A percentile compares a stretch with the other conserved stretches of the same genome.
Evolutionary conservation across 92 coral and sea anemone species (phyloP).

Genomic region (Phenganax stokvisi): DNA sequence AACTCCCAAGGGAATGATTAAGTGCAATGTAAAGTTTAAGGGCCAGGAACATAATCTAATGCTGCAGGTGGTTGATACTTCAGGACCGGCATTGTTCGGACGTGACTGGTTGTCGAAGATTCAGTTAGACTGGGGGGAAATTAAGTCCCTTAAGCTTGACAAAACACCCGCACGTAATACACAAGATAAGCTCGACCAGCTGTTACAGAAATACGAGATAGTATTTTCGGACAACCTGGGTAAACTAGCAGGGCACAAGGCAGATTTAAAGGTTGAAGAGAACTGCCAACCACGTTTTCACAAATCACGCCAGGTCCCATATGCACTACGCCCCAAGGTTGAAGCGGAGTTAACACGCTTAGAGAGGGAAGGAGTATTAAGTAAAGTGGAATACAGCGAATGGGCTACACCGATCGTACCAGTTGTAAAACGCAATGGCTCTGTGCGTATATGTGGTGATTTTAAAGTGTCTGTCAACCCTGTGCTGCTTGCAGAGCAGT

Average conservation of each 20-base stretch:
- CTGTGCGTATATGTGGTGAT: too few species aligned
- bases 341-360: too few species aligned
- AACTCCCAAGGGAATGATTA: slow-evolving; percentile 38
- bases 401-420: too few species aligned
- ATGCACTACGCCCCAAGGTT: too few species aligned
- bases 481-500: too few species aligned
- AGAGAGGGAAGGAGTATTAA: too few species aligned
- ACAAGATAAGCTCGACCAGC: background rate
- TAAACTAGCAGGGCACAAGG: slow-evolving; percentile 35
- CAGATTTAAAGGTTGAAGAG: background rate
- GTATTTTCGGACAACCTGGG: slow-evolving; percentile 35
- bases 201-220: slow-evolving; percentile 40
- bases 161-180: background rate
- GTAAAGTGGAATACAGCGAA: too few species aligned
- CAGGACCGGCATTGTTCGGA: slow-evolving; percentile 32
- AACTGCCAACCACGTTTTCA: too few species aligned
- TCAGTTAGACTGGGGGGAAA: slow-evolving; percentile 48
- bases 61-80: slow-evolving; percentile 38
- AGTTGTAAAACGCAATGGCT: too few species aligned
- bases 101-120: slow-evolving; percentile 45
- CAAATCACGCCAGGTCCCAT: too few species aligned
- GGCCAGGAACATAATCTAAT: slow-evolving; percentile 34
- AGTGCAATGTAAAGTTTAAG: slow-evolving; percentile 39
- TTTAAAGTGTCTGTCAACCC: too few species aligned
- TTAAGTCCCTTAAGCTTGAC: slow-evolving; percentile 34